Evolutionary conservation across 2,113 vertebrate species (phyloP).

Genomic region (Embiotoca jacksoni): DNA sequence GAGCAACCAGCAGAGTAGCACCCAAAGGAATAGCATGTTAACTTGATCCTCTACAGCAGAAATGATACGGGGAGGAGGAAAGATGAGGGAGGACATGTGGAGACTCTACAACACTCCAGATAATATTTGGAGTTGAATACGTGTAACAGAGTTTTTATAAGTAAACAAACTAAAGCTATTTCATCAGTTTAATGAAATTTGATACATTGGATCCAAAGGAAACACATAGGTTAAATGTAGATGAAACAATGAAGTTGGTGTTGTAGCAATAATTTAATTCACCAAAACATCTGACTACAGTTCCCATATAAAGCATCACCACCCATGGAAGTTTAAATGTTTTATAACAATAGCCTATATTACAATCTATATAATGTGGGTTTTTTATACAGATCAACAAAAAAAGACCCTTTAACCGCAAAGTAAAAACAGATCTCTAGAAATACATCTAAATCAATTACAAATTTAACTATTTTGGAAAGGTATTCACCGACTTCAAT

Average conservation of each 20-base stretch:
- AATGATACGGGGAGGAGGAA: constrained; percentile 2
- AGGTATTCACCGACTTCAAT: background rate
- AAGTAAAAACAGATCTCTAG: too few relatives aligned
- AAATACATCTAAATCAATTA: too few relatives aligned
- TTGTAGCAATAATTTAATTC: background rate
- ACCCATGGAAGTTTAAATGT: background rate
- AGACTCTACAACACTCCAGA: constrained; percentile 18
- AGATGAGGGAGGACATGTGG: constrained; percentile 1
- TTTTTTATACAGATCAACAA: too few relatives aligned
- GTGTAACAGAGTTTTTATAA: background rate
- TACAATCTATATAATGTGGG: too few relatives aligned
- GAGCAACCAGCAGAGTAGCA: constrained; percentile 61
- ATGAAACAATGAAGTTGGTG: background rate
- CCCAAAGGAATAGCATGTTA: constrained; percentile 64
- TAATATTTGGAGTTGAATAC: background rate
- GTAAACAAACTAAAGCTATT: background rate
- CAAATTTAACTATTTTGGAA: too few relatives aligned
- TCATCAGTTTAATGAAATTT: constrained; percentile 2
- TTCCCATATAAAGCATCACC: background rate
- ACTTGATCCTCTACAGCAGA: constrained; percentile 56
- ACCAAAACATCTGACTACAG: background rate
- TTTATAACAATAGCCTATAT: background rate
- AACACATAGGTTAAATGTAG: background rate
- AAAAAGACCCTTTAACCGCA: too few relatives aligned
- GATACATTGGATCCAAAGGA: background rate